phyloP scores from a whole-genome alignment of 1,140 invertebrate species.

The Acromyrmex heyeri region DNA sequence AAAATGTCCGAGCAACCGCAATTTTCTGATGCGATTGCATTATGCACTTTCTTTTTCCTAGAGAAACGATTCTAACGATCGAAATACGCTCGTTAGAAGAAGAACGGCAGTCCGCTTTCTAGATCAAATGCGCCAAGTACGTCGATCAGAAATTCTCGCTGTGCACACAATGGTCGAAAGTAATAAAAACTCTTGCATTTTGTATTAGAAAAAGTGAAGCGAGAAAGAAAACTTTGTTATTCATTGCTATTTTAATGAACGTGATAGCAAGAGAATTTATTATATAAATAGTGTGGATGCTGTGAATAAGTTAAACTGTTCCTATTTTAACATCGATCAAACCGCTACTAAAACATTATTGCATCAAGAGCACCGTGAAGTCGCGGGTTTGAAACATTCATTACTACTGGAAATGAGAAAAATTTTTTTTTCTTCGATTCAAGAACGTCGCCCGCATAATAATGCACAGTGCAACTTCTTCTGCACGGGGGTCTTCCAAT shows the following conservation, averaged over 20 bases:
- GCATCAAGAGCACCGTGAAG: background rate
- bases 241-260: background rate
- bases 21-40: constrained; percentile 44
- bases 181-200: constrained; percentile 1
- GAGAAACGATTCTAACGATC: constrained; percentile 41
- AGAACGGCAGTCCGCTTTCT: constrained; percentile 43
- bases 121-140: constrained; percentile 45
- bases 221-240: background rate
- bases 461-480: background rate
- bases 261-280: background rate
- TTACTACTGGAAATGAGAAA: background rate
- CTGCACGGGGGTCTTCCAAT: background rate
- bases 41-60: constrained; percentile 68
- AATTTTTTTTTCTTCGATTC: constrained; percentile 8
- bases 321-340: background rate
- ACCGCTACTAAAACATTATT: background rate
- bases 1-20: constrained; percentile 30
- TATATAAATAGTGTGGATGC: background rate
- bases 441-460: constrained; percentile 30
- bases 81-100: constrained; percentile 58
- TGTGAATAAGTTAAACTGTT: background rate
- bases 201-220: background rate
- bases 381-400: constrained; percentile 4
- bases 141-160: constrained; percentile 29
- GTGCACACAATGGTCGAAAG: background rate